Base-by-base conservation (phyloP, 2,888 invertebrate species). In the Drosophila aldrichi region DNA sequence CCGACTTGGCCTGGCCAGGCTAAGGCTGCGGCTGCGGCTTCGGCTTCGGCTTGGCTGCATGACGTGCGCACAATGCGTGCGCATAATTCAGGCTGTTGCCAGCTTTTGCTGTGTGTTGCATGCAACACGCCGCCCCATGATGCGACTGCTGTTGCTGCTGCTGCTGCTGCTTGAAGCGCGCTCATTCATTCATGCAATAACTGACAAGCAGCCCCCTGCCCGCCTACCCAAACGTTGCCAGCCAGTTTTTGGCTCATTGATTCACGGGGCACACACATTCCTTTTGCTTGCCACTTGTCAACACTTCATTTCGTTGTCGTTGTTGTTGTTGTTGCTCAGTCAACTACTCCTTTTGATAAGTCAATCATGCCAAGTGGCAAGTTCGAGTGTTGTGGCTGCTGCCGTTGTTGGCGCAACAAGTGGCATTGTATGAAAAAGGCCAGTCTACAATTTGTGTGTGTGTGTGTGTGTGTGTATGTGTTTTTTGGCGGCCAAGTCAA, bases 31-130 rank as follows among this genome's bases (percentile, higher is more conserved):
- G 66, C 67, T 8, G 2, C 60, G 12, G 12, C 34, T 34, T 34
- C 20, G 40, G 68, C 59, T 66, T 68, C 40, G 70, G 29, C 29
- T 10, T 48, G 63, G 79, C 63, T 69, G 60, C 81, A 87, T 90
- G 87, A 87, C 89, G 87, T 84, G 90, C 88, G 89, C 80, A 87
- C 87, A 87, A 87, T 87, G 87, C 87, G 90, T 89, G 87, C 89
- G 90, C 90, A 87, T 87, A 87, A 87, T 89, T 87, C 89, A 87
- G 85, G 67, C 70, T 81, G 89, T 68, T 54, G 54, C 62, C 55
- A 60, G 38, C 79, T 67, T 65, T 41, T 58, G 22, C 44, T 18
- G 68, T 70, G 68, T 70, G 78, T 83, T 82, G 88, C 90, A 89
- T 89, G 88, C 85, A 86, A 80, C 89, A 76, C 68, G 77, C 79